phyloP scores from a whole-genome alignment of 2,888 invertebrate species.

The Stenoptilia bipunctidactyla region DNA sequence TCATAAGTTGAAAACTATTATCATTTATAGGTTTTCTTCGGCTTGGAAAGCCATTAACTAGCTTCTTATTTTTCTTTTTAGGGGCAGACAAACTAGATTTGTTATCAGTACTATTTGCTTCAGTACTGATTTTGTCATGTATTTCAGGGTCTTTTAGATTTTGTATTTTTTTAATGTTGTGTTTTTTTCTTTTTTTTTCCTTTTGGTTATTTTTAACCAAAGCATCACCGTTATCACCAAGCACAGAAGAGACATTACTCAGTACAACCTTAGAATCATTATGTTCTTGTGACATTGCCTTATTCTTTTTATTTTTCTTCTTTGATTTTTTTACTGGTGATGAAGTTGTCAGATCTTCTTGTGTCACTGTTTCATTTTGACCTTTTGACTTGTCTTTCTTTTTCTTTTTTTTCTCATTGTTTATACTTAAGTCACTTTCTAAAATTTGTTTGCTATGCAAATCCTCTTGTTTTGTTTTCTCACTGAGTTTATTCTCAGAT shows the following conservation, averaged over 20 bases:
- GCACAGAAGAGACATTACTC: not conserved
- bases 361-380: conserved; percentile 3
- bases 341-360: not conserved
- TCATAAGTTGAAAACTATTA: conserved; percentile 59
- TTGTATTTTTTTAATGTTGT: conserved; percentile 10
- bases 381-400: conserved; percentile 2
- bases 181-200: conserved; percentile 8
- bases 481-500: not conserved
- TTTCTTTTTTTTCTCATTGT: conserved; percentile 9
- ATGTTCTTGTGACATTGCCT: not conserved
- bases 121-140: not conserved
- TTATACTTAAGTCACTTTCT: too few species aligned
- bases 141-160: not conserved
- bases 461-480: not conserved
- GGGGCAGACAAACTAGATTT: conserved; percentile 19
- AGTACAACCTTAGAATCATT: not conserved
- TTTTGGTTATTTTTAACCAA: too few species aligned
- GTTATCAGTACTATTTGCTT: conserved; percentile 11
- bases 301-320: conserved; percentile 15
- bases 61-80: conserved; percentile 27
- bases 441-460: conserved; percentile 1
- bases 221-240: not conserved
- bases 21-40: conserved; percentile 59
- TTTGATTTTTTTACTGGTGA: conserved; percentile 12
- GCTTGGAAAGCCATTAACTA: conserved; percentile 35